Base-by-base conservation (phyloP, 2,888 invertebrate species). In the Seira musarum region DNA sequence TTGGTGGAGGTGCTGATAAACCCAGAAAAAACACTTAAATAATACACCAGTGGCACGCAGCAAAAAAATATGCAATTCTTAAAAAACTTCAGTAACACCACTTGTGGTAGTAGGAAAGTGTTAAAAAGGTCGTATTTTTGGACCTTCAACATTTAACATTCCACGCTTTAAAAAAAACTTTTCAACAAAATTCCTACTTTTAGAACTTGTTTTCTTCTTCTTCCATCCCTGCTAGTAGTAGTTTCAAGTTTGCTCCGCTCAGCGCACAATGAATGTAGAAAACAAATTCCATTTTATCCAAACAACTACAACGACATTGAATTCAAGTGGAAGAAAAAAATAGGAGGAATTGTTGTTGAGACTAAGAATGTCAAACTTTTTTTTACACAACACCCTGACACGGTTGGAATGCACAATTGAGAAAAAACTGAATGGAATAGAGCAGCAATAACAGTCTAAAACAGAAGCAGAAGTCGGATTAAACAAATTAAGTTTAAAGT, bases 1-100 rank as follows among this genome's bases (percentile, higher is more conserved):
- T 24, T 66, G 24, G 74, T 80, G 80, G 75, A 69, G 80, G 80
- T 75, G 80, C 70, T 70, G 75, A 80, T 80, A 80, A 80, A 80
- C 74, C 66, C 17, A 46, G 30, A 30, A 30, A 30, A 75, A 75
- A 75, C 75, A 75, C 74, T 80, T 75, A 74, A 70, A 64, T 73
- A 72, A 67, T 68, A 79, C 68, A 80, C 64, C 30, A 30, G 30
- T n/a, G 30, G 46, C 64, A 64, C 71, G 25, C 49, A 46, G 53
- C 61, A 67, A 30, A 61, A 15, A 17, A 60, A 57, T 66, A 35
- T 65, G 10, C 40, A 25, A 15, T n/a, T 21, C 73, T 46, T 65
- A 53, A 40, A 13, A 40, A 40, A 53, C 53, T 53, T 13, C 15
- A 25, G 21, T 66, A 57, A 65, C 73, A 66, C 66, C 25, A 22